Evolutionary conservation across 64 coral and sea anemone genomes (phyloP).

Genomic region (Pocillopora verrucosa): DNA sequence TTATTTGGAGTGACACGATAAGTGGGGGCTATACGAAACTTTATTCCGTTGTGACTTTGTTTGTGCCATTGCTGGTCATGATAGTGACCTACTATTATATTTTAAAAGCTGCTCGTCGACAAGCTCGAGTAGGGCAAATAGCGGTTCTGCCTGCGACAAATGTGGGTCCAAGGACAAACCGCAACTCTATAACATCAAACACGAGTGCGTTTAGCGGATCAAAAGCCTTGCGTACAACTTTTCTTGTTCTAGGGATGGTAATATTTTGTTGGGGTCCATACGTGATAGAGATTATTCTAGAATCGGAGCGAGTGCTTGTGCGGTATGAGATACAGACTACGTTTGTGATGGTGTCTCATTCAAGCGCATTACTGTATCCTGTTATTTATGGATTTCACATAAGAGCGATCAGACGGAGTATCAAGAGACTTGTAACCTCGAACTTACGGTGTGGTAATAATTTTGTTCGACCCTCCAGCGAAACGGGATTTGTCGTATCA

Average conservation of each 20-base stretch:
- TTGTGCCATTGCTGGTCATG: constrained; percentile 70
- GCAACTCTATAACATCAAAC: constrained; percentile 71
- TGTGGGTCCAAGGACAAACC: background rate
- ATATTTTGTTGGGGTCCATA: constrained; percentile 85
- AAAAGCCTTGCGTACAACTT: constrained; percentile 78
- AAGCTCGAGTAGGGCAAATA: constrained; percentile 78
- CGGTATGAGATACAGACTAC: constrained; percentile 57
- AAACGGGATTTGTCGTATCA: constrained; percentile 66
- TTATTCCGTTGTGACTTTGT: constrained; percentile 48
- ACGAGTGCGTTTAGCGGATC: constrained; percentile 64
- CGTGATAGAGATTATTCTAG: constrained; percentile 65
- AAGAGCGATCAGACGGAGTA: constrained; percentile 68
- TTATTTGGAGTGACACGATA: constrained; percentile 71
- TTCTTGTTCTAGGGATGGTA: constrained; percentile 70
- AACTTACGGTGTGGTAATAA: constrained; percentile 41
- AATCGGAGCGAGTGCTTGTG: constrained; percentile 54
- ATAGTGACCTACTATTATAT: constrained; percentile 83
- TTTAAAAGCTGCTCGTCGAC: constrained; percentile 77
- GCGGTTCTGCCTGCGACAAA: constrained; percentile 50
- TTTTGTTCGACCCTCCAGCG: constrained; percentile 51
- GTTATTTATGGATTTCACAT: constrained; percentile 92
- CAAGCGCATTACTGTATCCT: constrained; percentile 61
- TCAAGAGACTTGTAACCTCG: constrained; percentile 34
- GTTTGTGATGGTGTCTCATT: constrained; percentile 57
- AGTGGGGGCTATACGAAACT: constrained; percentile 90